phyloP scores from a whole-genome alignment of 2,113 vertebrate species.

The Thermophis baileyi region DNA sequence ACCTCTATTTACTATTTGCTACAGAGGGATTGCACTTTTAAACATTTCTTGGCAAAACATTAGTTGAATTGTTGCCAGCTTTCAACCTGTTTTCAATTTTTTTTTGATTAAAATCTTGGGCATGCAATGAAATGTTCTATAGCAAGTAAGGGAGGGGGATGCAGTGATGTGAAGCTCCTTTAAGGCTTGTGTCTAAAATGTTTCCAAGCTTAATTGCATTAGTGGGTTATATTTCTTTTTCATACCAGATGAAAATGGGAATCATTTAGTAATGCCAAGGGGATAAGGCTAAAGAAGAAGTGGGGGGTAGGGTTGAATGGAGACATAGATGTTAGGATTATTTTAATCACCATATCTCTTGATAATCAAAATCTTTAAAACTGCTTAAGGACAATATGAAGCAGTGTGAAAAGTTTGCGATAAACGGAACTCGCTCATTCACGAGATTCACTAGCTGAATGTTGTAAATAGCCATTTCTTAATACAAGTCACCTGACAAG shows the following conservation, averaged over 20 bases:
- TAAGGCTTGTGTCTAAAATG: neutral
- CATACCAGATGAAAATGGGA: conserved; percentile 17
- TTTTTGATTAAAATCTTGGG: neutral
- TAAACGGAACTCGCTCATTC: neutral
- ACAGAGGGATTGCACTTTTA: neutral
- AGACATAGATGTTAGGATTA: neutral
- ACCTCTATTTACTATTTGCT: neutral
- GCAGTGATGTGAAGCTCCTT: neutral
- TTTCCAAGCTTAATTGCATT: conserved; percentile 22
- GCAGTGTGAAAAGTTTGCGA: neutral
- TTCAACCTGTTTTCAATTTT: conserved; percentile 8
- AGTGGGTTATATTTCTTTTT: conserved; percentile 18
- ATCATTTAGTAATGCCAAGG: conserved; percentile 7
- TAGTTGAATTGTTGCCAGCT: neutral
- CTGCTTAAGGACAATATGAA: neutral
- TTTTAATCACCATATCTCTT: neutral
- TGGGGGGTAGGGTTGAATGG: neutral
- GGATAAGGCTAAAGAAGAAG: neutral
- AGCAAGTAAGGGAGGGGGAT: neutral
- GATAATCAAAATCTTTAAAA: neutral
- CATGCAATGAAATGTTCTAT: neutral
- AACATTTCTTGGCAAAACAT: conserved; percentile 1
- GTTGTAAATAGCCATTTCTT: neutral
- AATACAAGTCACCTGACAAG: neutral
- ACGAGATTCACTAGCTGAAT: neutral